phyloP scores from a whole-genome alignment of 2,113 vertebrate species.

The Lynx canadensis region DNA sequence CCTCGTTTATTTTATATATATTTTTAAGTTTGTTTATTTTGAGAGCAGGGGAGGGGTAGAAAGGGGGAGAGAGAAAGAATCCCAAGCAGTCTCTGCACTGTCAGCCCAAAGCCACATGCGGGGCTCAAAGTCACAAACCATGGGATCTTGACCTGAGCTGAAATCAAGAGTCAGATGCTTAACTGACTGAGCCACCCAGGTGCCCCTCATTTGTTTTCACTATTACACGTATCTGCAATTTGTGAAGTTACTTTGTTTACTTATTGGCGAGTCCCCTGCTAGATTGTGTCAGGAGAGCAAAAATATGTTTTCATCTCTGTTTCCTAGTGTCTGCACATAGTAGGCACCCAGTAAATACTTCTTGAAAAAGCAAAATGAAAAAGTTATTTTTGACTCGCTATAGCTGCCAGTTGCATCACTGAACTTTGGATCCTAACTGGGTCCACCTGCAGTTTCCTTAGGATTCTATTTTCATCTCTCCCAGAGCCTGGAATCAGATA shows the following conservation, averaged over 20 bases:
- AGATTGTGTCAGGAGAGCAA: neutral
- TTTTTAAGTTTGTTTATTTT: no score
- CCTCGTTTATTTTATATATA: no score
- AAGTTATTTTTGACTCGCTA: neutral
- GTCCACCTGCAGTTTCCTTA: neutral
- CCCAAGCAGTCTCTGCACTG: no score
- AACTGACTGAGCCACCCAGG: no score
- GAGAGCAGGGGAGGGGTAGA: no score
- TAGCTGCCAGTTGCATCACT: neutral
- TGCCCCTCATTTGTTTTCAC: neutral
- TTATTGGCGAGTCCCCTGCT: neutral
- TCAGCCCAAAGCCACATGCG: no score
- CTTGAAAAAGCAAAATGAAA: neutral
- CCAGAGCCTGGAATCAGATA: neutral
- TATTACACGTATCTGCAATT: neutral
- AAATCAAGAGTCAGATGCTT: no score
- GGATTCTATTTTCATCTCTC: neutral
- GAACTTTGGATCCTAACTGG: neutral
- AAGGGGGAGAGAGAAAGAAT: no score
- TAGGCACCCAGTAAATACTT: neutral
- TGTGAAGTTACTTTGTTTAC: neutral
- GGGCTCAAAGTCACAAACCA: no score
- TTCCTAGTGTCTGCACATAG: neutral
- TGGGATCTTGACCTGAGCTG: no score
- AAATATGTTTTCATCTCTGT: neutral